phyloP scores from a whole-genome alignment of 1,140 invertebrate genomes.

The Bombus sylvicola region DNA sequence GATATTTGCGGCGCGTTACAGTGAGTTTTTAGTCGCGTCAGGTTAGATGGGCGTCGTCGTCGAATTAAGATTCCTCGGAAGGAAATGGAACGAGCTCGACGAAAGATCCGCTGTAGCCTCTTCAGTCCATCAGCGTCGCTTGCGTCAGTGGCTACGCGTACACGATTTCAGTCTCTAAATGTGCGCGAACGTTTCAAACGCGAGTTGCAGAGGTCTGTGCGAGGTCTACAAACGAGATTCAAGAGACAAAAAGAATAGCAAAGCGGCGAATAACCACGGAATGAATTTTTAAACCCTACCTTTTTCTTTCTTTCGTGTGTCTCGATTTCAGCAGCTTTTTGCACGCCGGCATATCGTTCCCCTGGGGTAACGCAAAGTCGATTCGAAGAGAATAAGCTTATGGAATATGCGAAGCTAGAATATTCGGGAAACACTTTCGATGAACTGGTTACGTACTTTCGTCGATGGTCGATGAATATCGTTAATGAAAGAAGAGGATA shows the following conservation, averaged over 20 bases:
- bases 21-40: not conserved
- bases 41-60: conserved; percentile 16
- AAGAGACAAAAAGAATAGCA: not conserved
- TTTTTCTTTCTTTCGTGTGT: not conserved
- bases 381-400: not conserved
- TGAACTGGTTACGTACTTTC: no score
- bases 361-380: not conserved
- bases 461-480: no score
- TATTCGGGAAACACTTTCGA: not conserved
- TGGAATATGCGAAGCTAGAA: not conserved
- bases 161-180: not conserved
- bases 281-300: conserved; percentile 16
- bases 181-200: not conserved
- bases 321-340: no score
- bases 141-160: not conserved
- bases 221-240: not conserved
- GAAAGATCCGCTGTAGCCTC: conserved; percentile 35
- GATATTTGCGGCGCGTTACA: conserved; percentile 44
- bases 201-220: not conserved
- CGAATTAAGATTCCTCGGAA: conserved; percentile 55
- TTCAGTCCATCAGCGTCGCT: conserved; percentile 15
- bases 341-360: no score
- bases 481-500: not conserved
- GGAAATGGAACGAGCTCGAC: conserved; percentile 3
- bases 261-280: not conserved